Evolutionary conservation across 2,797 vertebrate species (phyloP).

Genomic region (Oryzias sinensis): DNA sequence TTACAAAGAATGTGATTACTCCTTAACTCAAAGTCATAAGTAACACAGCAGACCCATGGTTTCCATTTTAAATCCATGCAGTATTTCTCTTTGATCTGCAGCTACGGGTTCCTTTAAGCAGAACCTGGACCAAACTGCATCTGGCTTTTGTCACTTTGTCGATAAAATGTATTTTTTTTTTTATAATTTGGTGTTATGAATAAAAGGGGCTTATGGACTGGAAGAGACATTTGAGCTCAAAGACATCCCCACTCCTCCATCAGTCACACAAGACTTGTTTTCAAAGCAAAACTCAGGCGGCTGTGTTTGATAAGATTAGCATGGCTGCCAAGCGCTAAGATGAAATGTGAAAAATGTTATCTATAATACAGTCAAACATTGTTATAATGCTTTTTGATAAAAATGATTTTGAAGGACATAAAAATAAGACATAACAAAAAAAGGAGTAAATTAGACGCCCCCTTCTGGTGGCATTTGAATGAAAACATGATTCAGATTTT

Average conservation of each 20-base stretch:
- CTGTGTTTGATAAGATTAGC: conserved; percentile 5
- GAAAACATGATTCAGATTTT: neutral
- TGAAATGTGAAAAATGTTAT: conserved; percentile 4
- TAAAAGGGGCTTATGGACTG: conserved; percentile 3
- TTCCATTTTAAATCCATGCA: no score
- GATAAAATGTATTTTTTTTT: conserved; percentile 23
- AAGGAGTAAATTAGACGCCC: neutral
- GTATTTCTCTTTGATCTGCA: no score
- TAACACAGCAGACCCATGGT: conserved; percentile 12
- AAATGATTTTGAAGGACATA: neutral
- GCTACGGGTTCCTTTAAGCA: no score
- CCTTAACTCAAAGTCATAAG: conserved; percentile 19
- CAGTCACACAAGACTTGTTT: no score
- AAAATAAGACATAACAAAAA: neutral
- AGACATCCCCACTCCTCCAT: conserved; percentile 4
- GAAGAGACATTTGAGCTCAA: conserved; percentile 22
- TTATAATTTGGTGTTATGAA: conserved; percentile 14
- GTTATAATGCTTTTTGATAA: conserved; percentile 13
- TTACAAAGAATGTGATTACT: conserved; percentile 4
- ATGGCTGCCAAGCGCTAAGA: conserved; percentile 7
- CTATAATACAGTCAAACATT: neutral
- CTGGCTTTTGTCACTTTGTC: conserved; percentile 19
- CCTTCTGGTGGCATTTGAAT: neutral
- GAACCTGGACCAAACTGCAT: conserved; percentile 7
- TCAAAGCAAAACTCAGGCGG: no score